Percentiles rank a stretch among this genome's conserved stretches.
phyloP scores from a whole-genome alignment of 2,797 vertebrate genomes.

The Odontamblyopus rebecca region DNA sequence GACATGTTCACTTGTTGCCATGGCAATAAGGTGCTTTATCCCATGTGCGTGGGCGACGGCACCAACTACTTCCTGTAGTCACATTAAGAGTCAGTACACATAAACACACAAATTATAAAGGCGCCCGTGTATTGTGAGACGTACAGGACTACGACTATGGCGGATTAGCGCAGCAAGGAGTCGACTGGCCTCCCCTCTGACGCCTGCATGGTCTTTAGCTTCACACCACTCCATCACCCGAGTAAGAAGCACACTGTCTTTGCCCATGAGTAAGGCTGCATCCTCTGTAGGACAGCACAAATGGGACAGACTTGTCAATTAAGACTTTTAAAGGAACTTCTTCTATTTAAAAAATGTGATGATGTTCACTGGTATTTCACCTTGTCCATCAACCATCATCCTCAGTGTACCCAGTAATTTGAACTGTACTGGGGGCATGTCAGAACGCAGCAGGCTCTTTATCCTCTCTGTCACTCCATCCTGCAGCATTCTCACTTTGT shows the following conservation, averaged over 20 bases:
- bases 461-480: slow-evolving; percentile 82
- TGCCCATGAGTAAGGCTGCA: slow-evolving; percentile 82
- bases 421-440: slow-evolving; percentile 87
- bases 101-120: background rate
- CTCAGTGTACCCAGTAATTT: slow-evolving; percentile 86
- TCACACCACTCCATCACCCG: slow-evolving; percentile 87
- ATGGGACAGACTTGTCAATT: background rate
- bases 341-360: background rate
- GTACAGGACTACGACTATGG: slow-evolving; percentile 83
- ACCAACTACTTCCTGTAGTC: slow-evolving; percentile 82
- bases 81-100: slow-evolving; percentile 21
- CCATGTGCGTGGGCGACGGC: slow-evolving; percentile 83
- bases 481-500: slow-evolving; percentile 86
- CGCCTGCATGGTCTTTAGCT: slow-evolving; percentile 76
- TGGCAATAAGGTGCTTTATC: slow-evolving; percentile 85
- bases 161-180: slow-evolving; percentile 85
- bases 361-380: slow-evolving; percentile 50
- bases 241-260: slow-evolving; percentile 76
- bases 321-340: background rate
- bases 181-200: slow-evolving; percentile 83
- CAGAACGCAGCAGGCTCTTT: slow-evolving; percentile 81
- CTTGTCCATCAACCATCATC: slow-evolving; percentile 90
- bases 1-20: slow-evolving; percentile 85
- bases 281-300: slow-evolving; percentile 73
- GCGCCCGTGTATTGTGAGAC: background rate